Conservation (phyloP, 2,113 vertebrate species). For the Platycercus adscitus region DNA sequence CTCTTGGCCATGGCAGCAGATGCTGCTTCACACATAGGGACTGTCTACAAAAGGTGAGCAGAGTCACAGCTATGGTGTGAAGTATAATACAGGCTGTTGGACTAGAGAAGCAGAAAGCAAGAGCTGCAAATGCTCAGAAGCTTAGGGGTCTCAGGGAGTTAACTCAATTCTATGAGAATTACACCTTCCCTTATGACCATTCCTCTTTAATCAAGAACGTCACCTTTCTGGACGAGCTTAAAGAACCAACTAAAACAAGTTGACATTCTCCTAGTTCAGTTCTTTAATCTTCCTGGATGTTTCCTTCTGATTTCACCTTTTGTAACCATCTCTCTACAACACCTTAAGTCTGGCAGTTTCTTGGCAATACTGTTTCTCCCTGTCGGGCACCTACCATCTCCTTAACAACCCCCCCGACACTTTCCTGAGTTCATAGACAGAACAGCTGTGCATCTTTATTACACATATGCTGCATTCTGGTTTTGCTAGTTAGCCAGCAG, state of each 20-base stretch:
- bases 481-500: conserved; percentile 52
- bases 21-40: background rate
- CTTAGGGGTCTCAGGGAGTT: rapidly evolving
- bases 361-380: background rate
- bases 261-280: background rate
- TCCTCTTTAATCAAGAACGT: background rate
- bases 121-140: background rate
- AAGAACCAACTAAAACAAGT: background rate
- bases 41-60: background rate
- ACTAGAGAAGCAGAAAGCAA: background rate
- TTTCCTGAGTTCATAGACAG: conserved; percentile 39
- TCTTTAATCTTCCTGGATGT: background rate
- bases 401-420: background rate
- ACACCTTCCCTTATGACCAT: background rate
- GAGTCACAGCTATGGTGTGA: background rate
- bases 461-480: conserved; percentile 64
- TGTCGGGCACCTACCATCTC: background rate
- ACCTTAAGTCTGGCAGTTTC: background rate
- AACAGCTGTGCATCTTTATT: conserved; percentile 71
- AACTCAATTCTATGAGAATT: rapidly evolving
- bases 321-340: background rate
- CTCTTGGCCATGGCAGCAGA: background rate
- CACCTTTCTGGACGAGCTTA: background rate
- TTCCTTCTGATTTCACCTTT: background rate
- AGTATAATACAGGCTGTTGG: background rate